Percentiles rank a stretch among this genome's conserved stretches.
These are phyloP conservation scores for Oncopodura yosiiana DNA, from an alignment of 1,140 invertebrate species.

Conservation along the genomic window DNA sequence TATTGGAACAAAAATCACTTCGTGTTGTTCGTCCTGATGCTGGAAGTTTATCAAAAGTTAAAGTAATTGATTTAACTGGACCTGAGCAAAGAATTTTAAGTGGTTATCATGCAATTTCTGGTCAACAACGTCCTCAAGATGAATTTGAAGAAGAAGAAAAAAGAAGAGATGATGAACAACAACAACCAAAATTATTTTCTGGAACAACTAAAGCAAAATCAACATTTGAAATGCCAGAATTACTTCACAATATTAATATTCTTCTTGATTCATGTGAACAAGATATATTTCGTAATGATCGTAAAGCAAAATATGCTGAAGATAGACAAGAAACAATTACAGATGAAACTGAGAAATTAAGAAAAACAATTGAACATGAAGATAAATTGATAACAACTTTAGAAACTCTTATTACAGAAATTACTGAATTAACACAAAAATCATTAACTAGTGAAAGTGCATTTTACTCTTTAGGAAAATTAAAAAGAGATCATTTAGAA, in stretches of 20 bases:
- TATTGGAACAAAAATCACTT: conserved; percentile 62
- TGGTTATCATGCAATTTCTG: conserved; percentile 80
- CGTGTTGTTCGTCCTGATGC: conserved; percentile 29
- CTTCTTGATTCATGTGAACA: conserved; percentile 88
- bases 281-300: conserved; percentile 82
- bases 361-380: conserved; percentile 62
- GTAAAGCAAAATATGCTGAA: conserved; percentile 59
- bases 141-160: conserved; percentile 37
- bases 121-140: conserved; percentile 50
- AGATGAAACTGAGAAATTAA: conserved; percentile 63
- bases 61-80: conserved; percentile 98
- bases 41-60: conserved; percentile 64
- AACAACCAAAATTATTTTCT: neutral
- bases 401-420: conserved; percentile 47
- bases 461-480: conserved; percentile 12
- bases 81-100: conserved; percentile 85
- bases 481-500: conserved; percentile 38
- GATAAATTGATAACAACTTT: conserved; percentile 61
- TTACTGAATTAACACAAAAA: conserved; percentile 1
- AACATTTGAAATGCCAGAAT: conserved; percentile 66
- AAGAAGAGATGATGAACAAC: neutral
- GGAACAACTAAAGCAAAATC: conserved; percentile 19
- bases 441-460: conserved; percentile 5
- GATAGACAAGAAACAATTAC: conserved; percentile 68
- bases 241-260: conserved; percentile 83